Conservation (phyloP, 2,888 invertebrate species). For the Eupsilia transversa region DNA sequence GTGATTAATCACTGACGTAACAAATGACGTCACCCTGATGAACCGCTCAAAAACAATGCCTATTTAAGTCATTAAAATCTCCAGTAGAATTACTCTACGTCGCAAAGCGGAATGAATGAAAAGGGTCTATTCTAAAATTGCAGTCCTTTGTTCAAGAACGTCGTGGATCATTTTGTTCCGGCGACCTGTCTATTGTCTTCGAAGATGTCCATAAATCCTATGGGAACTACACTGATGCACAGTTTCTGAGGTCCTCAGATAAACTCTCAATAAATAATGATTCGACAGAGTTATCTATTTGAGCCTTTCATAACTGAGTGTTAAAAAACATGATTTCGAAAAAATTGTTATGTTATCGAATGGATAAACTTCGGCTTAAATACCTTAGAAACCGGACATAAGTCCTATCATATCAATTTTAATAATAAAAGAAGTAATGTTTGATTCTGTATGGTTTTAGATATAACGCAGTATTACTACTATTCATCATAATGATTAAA, state of each 20-base stretch:
- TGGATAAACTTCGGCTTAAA: too few species aligned
- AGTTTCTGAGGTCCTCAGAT: too few species aligned
- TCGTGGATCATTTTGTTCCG: constrained; percentile 76
- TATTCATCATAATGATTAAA: not conserved
- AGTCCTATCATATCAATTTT: constrained; percentile 54
- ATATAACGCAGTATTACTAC: too few species aligned
- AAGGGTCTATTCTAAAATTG: constrained; percentile 73
- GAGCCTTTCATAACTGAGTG: too few species aligned
- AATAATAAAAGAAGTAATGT: constrained; percentile 36
- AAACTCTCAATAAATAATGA: too few species aligned
- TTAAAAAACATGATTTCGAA: too few species aligned
- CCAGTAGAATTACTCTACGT: constrained; percentile 67
- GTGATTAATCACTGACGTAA: constrained; percentile 56
- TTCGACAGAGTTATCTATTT: too few species aligned
- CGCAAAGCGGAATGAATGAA: constrained; percentile 64
- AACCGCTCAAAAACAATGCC: constrained; percentile 66
- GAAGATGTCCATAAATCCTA: constrained; percentile 69
- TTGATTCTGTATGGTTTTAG: constrained; percentile 13
- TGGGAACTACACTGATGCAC: constrained; percentile 58
- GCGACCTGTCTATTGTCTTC: constrained; percentile 68
- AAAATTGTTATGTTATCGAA: too few species aligned
- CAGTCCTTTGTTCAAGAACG: constrained; percentile 72
- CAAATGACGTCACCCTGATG: constrained; percentile 61
- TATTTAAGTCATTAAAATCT: constrained; percentile 70
- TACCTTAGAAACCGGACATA: too few species aligned